Base-by-base conservation (phyloP, 2,888 invertebrate genomes). In the Diogma glabrata region DNA sequence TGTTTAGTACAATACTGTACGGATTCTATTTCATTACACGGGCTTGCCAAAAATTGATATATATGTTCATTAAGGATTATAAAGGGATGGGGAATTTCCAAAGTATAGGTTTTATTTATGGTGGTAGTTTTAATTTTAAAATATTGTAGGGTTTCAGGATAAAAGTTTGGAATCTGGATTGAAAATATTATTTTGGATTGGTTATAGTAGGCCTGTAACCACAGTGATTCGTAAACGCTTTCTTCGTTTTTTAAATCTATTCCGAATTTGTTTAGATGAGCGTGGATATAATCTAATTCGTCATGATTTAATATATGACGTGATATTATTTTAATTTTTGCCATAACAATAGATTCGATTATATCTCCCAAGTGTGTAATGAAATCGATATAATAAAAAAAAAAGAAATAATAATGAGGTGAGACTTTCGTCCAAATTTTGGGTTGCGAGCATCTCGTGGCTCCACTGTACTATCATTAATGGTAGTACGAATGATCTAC, bases 291-390 rank as follows among this genome's bases (percentile, higher is more conserved):
- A 28, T 28, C 28, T 28, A 28, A 28, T 10, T 28, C 28, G 10
- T 28, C 28, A 10, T 28, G 28, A 28, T 28, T 28, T 28, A 9
- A 28, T 28, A 28, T n/a, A n/a, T n/a, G n/a, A n/a, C n/a, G n/a
- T 22, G 52, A 49, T 22, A 52, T 49, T 45, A 52, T 36, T n/a
- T 28, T 38, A 12, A 52, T 3, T 50, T 50, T 52, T 12, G 52
- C 50, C 10, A 50, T 26, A 16, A 40, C 47, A 23, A 52, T 47
- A n/a, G 50, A 47, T 50, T 52, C 50, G 10, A 50, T 30, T n/a
- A 47, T 50, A 19, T 52, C 43, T 12, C 4, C 24, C 30, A 50
- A 23, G 16, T 52, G 52, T 22, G 49, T 22, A 19, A 46, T 48
- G 4, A 49, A n/a, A n/a, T n/a, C n/a, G n/a, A n/a, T n/a, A n/a